Evolutionary conservation across 2,113 vertebrate species (phyloP).

Genomic region (Motacilla alba): DNA sequence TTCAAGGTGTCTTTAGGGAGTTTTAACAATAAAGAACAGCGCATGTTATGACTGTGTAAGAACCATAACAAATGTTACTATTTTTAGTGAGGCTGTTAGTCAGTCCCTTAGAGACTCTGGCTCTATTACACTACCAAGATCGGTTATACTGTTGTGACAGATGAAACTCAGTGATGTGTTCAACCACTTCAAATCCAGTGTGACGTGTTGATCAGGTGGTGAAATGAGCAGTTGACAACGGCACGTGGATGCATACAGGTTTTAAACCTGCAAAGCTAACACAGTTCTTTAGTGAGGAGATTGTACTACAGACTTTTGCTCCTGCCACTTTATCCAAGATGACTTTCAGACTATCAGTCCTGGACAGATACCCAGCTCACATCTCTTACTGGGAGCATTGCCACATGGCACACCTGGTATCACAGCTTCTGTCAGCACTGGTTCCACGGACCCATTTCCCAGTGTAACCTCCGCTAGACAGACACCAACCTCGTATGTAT

Average conservation of each 20-base stretch:
- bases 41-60: neutral
- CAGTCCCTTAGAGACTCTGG: neutral
- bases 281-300: neutral
- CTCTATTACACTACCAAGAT: neutral
- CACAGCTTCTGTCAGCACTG: neutral
- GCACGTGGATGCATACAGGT: neutral
- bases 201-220: neutral
- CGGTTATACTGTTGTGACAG: neutral
- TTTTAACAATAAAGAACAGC: neutral
- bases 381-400: fast-evolving
- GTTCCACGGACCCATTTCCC: fast-evolving
- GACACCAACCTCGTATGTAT: fast-evolving
- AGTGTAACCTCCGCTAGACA: fast-evolving
- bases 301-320: neutral
- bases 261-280: neutral
- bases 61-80: neutral
- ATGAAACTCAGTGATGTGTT: neutral
- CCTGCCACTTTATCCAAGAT: neutral
- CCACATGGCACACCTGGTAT: fast-evolving
- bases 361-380: neutral
- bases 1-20: neutral
- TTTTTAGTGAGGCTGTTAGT: neutral
- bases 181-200: neutral
- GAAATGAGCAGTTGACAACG: neutral
- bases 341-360: neutral